Evolutionary conservation across 2,888 invertebrate species (phyloP).

Genomic region (Lasiommata megera): DNA sequence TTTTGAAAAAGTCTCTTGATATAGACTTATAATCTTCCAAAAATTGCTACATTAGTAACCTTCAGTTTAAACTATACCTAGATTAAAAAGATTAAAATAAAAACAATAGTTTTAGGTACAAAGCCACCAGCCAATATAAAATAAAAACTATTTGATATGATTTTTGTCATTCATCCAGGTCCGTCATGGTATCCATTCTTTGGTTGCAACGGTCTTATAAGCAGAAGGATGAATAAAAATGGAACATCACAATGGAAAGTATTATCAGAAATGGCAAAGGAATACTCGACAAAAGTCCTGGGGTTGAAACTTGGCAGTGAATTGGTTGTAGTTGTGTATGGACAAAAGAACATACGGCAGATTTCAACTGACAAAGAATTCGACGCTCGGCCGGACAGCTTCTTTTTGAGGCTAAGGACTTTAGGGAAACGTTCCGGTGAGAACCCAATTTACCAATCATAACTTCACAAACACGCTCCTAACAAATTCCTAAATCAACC

Average conservation of each 20-base stretch:
- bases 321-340: constrained; percentile 82
- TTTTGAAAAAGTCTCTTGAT: too few species aligned
- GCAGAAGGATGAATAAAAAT: constrained; percentile 45
- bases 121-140: too few species aligned
- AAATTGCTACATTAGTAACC: too few species aligned
- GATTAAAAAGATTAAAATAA: too few species aligned
- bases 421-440: constrained; percentile 85
- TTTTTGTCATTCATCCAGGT: constrained; percentile 48
- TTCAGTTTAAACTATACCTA: too few species aligned
- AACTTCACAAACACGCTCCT: too few species aligned
- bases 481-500: too few species aligned
- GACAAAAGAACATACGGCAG: constrained; percentile 82
- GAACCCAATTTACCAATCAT: constrained; percentile 7
- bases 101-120: too few species aligned
- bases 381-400: constrained; percentile 86
- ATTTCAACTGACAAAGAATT: constrained; percentile 83
- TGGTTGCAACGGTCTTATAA: constrained; percentile 54
- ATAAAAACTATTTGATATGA: background rate
- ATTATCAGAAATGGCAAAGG: constrained; percentile 77
- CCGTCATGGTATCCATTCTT: constrained; percentile 68
- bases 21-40: too few species aligned
- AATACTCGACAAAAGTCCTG: constrained; percentile 83
- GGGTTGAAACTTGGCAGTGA: constrained; percentile 85
- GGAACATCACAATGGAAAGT: constrained; percentile 82
- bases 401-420: constrained; percentile 84